Evolutionary conservation across 1,140 invertebrate genomes (phyloP).

Genomic region (Riptortus pedestris): DNA sequence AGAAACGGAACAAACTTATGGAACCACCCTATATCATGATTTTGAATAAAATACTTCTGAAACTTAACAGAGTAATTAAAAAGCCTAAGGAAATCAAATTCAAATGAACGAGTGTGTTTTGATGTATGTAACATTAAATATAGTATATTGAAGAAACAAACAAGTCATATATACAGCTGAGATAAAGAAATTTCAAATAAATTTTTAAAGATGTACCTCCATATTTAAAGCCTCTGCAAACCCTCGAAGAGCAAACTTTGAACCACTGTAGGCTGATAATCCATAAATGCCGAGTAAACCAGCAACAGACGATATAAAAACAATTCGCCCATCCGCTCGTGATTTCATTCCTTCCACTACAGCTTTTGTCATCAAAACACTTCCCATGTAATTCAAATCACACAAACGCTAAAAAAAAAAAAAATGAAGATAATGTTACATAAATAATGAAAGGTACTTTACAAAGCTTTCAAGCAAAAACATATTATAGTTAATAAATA

Average conservation of each 20-base stretch:
- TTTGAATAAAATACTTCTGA: no score
- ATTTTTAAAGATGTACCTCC: constrained; percentile 62
- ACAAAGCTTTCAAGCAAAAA: no score
- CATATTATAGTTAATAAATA: no score
- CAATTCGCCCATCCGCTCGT: constrained; percentile 60
- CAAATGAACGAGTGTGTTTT: no score
- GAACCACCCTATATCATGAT: no score
- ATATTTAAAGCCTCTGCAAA: constrained; percentile 86
- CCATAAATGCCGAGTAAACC: constrained; percentile 85
- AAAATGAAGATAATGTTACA: constrained; percentile 16
- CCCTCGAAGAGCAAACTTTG: constrained; percentile 90
- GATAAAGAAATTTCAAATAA: no score
- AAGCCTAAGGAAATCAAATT: no score
- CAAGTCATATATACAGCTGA: no score
- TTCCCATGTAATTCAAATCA: constrained; percentile 61
- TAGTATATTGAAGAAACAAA: no score
- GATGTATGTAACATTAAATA: no score
- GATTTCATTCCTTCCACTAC: constrained; percentile 59
- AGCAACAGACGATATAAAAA: constrained; percentile 81
- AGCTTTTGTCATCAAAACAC: constrained; percentile 57
- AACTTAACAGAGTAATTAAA: no score
- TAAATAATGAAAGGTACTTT: constrained; percentile 19
- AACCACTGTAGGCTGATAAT: constrained; percentile 78
- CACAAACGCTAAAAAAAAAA: constrained; percentile 43
- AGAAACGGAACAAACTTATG: no score